Evolutionary conservation across 2,113 vertebrate species (phyloP).

Genomic region (Laterallus jamaicensis): DNA sequence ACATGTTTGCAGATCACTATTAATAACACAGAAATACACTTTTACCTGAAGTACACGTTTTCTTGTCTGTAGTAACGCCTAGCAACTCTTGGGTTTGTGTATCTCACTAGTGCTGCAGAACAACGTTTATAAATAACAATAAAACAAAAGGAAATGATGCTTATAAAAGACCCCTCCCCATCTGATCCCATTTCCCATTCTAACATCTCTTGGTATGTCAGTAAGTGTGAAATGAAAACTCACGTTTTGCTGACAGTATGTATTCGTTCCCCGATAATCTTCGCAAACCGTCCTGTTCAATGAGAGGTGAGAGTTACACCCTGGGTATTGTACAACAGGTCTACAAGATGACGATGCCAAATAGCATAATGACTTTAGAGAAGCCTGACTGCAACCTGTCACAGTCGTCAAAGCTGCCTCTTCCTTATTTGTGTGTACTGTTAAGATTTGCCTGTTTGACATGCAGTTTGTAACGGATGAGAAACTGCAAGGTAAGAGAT

Average conservation of each 20-base stretch:
- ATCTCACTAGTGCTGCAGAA: not conserved
- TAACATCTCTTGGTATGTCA: not conserved
- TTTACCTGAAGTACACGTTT: not conserved
- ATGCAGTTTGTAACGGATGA: rapidly evolving
- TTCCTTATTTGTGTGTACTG: not conserved
- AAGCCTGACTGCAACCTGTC: not conserved
- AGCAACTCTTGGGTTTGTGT: not conserved
- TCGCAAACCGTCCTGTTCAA: constrained; percentile 89
- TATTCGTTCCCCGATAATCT: constrained; percentile 93
- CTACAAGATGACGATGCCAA: not conserved
- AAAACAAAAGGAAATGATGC: not conserved
- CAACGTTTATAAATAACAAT: not conserved
- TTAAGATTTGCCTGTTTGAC: not conserved
- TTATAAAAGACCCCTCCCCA: not conserved
- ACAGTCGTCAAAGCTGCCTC: not conserved
- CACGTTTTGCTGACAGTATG: constrained; percentile 90
- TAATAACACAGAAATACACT: not conserved
- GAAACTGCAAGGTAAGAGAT: not conserved
- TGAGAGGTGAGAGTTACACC: constrained; percentile 33
- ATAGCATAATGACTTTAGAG: not conserved
- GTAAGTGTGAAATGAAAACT: constrained; percentile 62
- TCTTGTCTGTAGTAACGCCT: not conserved
- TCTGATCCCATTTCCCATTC: not conserved
- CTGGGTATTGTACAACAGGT: not conserved
- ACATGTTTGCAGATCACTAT: not conserved